Conservation (phyloP, 2,888 invertebrate genomes). For the Acrocyrtus sp. region DNA sequence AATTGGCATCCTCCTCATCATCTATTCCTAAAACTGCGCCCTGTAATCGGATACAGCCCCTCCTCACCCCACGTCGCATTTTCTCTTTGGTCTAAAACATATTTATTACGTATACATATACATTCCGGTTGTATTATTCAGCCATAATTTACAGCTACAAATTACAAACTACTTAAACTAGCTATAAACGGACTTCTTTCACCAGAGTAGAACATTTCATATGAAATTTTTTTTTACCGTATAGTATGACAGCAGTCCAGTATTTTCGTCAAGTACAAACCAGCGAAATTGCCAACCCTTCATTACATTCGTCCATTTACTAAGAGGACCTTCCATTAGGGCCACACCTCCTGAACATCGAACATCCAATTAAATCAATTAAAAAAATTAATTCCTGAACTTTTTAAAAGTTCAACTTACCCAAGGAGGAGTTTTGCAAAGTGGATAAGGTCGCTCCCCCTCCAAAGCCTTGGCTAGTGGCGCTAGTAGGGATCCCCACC, state of each 20-base stretch:
- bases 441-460: slow-evolving; percentile 8
- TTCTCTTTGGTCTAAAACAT: slow-evolving; percentile 97
- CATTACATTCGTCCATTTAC: slow-evolving; percentile 98
- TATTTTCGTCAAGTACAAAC: slow-evolving; percentile 98
- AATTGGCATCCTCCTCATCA: slow-evolving; percentile 98
- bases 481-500: slow-evolving; percentile 16
- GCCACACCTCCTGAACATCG: slow-evolving; percentile 30
- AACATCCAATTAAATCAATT: not conserved
- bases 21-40: slow-evolving; percentile 99
- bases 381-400: not conserved
- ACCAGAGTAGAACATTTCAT: too few relatives aligned
- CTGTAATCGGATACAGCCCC: slow-evolving; percentile 96
- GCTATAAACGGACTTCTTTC: not conserved
- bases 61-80: slow-evolving; percentile 95
- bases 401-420: not conserved
- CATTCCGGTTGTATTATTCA: too few relatives aligned
- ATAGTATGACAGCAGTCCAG: slow-evolving; percentile 95
- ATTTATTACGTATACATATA: slow-evolving; percentile 50
- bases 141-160: too few relatives aligned
- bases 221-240: slow-evolving; percentile 75
- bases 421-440: slow-evolving; percentile 18
- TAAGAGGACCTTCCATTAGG: slow-evolving; percentile 89
- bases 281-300: slow-evolving; percentile 99
- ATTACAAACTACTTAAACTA: not conserved
- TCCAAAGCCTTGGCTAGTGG: slow-evolving; percentile 24